A percentile compares a stretch with the other conserved stretches of the same genome.
phyloP scores from a whole-genome alignment of 2,113 vertebrate genomes.

The Setophaga kirtlandii region DNA sequence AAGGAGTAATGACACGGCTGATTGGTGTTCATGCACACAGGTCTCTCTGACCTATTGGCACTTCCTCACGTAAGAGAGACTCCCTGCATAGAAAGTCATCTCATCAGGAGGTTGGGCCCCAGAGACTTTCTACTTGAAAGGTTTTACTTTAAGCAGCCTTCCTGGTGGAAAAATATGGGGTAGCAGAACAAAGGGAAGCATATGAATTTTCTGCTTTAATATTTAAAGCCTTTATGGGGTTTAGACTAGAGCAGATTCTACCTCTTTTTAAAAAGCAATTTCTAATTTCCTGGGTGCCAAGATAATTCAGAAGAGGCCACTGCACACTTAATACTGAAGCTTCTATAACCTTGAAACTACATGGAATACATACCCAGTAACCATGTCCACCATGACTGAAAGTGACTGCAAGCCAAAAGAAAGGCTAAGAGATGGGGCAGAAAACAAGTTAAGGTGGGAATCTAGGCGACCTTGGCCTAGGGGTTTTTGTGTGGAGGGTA shows the following conservation, averaged over 20 bases:
- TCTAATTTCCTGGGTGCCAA: not conserved
- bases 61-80: not conserved
- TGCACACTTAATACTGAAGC: not conserved
- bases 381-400: not conserved
- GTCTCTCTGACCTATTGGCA: constrained; percentile 50
- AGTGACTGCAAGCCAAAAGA: not conserved
- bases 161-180: not conserved
- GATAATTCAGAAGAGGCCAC: not conserved
- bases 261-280: not conserved
- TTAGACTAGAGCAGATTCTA: not conserved
- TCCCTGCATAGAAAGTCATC: constrained; percentile 12
- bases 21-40: not conserved
- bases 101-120: not conserved
- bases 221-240: not conserved
- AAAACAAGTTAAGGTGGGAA: not conserved
- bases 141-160: not conserved
- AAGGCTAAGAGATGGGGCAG: not conserved
- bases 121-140: not conserved
- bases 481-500: not conserved
- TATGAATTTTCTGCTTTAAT: not conserved
- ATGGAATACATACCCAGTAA: not conserved
- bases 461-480: not conserved
- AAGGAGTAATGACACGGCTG: not conserved
- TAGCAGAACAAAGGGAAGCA: not conserved
- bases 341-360: not conserved